Evolutionary conservation across 2,888 invertebrate species (phyloP), one percentile per base, ranked within the genome.

Genomic region (Caenorhabditis sp.): DNA sequence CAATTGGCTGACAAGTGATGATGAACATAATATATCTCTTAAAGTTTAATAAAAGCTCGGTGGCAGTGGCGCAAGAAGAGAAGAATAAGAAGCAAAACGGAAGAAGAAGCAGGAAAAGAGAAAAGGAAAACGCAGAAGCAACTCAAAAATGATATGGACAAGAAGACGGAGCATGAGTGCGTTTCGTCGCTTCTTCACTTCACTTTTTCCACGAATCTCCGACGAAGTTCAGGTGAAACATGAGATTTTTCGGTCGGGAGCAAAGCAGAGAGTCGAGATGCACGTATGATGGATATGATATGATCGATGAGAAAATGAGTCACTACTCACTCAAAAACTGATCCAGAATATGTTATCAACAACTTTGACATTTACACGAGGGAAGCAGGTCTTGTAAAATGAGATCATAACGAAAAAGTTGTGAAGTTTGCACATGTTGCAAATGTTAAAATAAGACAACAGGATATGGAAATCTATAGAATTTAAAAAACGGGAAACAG

Each of bases 151-250:
- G 72, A 58, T 72, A 56, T 65, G 64, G 64, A 53, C 58, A 58
- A 26, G n/a, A n/a, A n/a, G 20, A 40, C 40, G 40, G 13, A 13
- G 65, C 62, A 64, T 56, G 62, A 44, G 74, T 58, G 65, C 47
- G 22, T 24, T 65, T 64, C 65, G 56, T 62, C n/a, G n/a, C n/a
- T n/a, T n/a, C 58, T 32, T 44, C 72, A 56, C 55, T 55, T 72
- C 35, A 20, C 56, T 68, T 67, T 76, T 67, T 65, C 61, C 51
- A 58, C 74, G 65, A 67, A 65, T 74, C 40, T 22, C 47, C 15
- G 18, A 11, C 47, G 61, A 76, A 76, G 76, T 76, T 76, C 76
- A 61, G 37, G 53, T 76, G 76, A 76, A 76, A 76, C 67, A 76
- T 68, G 76, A 76, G 76, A 61, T 37, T 74, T 67, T 50, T 55